Conservation (phyloP, 1,140 invertebrate genomes). For the Panulirus ornatus region DNA sequence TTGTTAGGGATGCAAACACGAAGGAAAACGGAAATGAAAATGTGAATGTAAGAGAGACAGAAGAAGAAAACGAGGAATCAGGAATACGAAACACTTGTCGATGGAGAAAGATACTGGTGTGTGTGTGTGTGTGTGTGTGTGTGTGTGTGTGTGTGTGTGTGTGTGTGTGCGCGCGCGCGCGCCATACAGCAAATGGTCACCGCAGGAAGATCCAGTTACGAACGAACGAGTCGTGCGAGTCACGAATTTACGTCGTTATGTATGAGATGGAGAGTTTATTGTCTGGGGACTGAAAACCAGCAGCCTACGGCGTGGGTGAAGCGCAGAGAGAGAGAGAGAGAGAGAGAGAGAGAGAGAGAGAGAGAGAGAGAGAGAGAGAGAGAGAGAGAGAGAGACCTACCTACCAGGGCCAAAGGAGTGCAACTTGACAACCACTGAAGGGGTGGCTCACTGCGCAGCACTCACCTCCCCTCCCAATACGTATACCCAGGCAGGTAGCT, state of each 20-base stretch:
- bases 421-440: too few relatives aligned
- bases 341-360: not conserved
- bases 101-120: not conserved
- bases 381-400: not conserved
- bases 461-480: too few relatives aligned
- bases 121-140: not conserved
- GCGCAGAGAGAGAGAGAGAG: not conserved
- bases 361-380: not conserved
- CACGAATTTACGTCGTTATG: too few relatives aligned
- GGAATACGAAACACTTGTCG: not conserved
- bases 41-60: constrained; percentile 8
- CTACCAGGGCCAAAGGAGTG: too few relatives aligned
- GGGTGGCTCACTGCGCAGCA: too few relatives aligned
- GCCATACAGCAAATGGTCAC: not conserved
- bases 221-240: too few relatives aligned
- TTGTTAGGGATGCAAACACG: too few relatives aligned
- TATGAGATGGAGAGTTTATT: too few relatives aligned
- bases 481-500: too few relatives aligned
- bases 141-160: constrained; percentile 33
- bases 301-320: not conserved
- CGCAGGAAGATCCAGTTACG: too few relatives aligned
- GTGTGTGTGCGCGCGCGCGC: not conserved
- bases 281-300: too few relatives aligned
- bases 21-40: not conserved
- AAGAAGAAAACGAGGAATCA: not conserved